phyloP scores from a whole-genome alignment of 2,888 invertebrate genomes.

The Synanthedon formicaeformis region DNA sequence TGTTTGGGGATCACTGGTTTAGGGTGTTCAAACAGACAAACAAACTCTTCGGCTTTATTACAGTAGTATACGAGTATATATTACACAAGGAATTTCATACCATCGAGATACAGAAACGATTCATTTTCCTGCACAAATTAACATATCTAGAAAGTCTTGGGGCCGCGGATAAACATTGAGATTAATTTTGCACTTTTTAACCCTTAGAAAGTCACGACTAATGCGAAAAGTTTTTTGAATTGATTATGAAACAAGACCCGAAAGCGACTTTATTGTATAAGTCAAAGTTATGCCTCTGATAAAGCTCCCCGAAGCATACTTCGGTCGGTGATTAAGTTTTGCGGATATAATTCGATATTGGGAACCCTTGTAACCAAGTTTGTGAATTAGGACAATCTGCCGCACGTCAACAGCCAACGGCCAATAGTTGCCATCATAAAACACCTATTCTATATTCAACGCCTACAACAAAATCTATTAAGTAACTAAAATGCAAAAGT shows the following conservation, averaged over 20 bases:
- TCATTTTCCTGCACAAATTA: constrained; percentile 12
- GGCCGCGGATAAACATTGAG: background rate
- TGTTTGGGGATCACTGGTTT: too few species aligned
- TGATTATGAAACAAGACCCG: constrained; percentile 24
- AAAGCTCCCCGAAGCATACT: constrained; percentile 17
- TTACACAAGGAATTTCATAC: too few species aligned
- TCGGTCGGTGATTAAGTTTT: constrained; percentile 27
- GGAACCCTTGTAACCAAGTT: constrained; percentile 44
- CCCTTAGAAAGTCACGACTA: constrained; percentile 12
- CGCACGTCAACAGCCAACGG: constrained; percentile 24
- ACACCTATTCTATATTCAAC: constrained; percentile 5
- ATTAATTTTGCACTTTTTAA: constrained; percentile 9
- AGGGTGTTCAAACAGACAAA: too few species aligned
- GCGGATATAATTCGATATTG: constrained; percentile 35
- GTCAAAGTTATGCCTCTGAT: constrained; percentile 22
- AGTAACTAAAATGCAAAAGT: too few species aligned
- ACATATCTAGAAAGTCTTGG: constrained; percentile 4
- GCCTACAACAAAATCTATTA: background rate
- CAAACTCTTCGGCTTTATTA: too few species aligned
- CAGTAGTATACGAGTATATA: too few species aligned
- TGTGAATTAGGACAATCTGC: constrained; percentile 40
- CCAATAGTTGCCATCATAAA: constrained; percentile 18
- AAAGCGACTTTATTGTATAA: constrained; percentile 30
- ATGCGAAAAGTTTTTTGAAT: constrained; percentile 22
- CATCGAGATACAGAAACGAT: constrained; percentile 1